phyloP scores from a whole-genome alignment of 2,113 vertebrate species.

The Phrynosoma platyrhinos region DNA sequence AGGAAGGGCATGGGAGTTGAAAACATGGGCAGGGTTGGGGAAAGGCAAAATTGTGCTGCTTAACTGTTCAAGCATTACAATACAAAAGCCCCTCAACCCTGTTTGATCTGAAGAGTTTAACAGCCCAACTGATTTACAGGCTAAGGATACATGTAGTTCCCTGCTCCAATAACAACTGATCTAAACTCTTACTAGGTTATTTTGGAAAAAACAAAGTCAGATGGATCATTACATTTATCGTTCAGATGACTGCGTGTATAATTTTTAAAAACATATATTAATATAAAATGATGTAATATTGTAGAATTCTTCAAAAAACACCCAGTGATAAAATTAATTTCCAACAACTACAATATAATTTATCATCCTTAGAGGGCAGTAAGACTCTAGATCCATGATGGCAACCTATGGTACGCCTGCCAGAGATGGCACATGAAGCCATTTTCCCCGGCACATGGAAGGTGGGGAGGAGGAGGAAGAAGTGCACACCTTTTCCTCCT shows the following conservation, averaged over 20 bases:
- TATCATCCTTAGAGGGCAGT: constrained; percentile 48
- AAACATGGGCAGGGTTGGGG: not conserved
- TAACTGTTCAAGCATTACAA: not conserved
- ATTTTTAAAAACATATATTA: not conserved
- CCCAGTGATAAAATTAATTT: constrained; percentile 25
- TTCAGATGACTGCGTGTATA: not conserved
- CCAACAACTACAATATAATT: not conserved
- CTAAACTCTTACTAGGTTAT: not conserved
- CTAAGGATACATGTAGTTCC: not conserved
- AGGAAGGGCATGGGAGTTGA: not conserved
- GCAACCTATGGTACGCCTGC: no score
- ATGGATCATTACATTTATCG: not conserved
- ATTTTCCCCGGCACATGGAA: no score
- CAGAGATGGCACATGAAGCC: no score
- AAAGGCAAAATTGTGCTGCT: not conserved
- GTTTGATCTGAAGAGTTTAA: not conserved
- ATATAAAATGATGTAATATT: not conserved
- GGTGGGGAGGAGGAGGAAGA: no score
- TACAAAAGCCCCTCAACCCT: not conserved
- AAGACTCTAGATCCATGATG: no score
- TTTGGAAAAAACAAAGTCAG: not conserved
- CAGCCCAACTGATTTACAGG: not conserved
- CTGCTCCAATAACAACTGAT: not conserved
- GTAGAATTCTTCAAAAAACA: not conserved
- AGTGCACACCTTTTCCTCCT: no score